Percentiles rank a stretch among this genome's conserved stretches.
Conservation (phyloP, 2,113 vertebrate genomes). For the Sylvilagus bachmani region DNA sequence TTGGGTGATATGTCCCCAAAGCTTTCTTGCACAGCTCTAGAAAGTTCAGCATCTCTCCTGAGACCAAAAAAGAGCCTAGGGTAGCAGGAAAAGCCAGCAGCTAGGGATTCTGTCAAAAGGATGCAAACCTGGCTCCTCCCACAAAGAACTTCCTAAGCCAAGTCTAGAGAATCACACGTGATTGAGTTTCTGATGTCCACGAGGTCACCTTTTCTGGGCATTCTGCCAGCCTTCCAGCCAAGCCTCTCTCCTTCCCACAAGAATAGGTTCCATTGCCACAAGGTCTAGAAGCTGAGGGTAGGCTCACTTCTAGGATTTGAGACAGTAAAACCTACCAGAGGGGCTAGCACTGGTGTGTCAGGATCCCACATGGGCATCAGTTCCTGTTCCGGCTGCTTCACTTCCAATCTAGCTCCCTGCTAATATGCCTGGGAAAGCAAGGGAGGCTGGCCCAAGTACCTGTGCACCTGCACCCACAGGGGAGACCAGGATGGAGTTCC, state of each 20-base stretch:
- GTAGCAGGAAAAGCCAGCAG: constrained; percentile 51
- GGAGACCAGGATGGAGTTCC: too few relatives aligned
- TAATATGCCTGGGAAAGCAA: too few relatives aligned
- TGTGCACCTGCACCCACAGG: too few relatives aligned
- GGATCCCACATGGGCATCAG: too few relatives aligned
- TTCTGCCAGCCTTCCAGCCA: background rate
- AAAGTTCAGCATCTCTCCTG: constrained; percentile 53
- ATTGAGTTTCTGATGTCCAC: background rate
- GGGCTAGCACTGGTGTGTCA: too few relatives aligned
- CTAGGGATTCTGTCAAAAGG: constrained; percentile 6
- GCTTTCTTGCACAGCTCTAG: background rate
- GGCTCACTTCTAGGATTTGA: background rate
- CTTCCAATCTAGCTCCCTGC: too few relatives aligned
- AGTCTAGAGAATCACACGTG: background rate
- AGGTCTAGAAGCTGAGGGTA: background rate
- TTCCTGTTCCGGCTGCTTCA: too few relatives aligned
- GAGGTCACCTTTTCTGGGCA: background rate
- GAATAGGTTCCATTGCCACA: background rate
- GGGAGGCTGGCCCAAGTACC: too few relatives aligned
- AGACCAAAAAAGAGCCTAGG: constrained; percentile 29
- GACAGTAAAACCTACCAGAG: background rate
- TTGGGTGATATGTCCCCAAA: background rate
- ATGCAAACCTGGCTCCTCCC: constrained; percentile 14
- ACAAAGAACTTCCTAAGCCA: constrained; percentile 24
- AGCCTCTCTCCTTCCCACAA: background rate